Evolutionary conservation across 2,888 invertebrate genomes (phyloP).

Genomic region (Cataglyphis livida): DNA sequence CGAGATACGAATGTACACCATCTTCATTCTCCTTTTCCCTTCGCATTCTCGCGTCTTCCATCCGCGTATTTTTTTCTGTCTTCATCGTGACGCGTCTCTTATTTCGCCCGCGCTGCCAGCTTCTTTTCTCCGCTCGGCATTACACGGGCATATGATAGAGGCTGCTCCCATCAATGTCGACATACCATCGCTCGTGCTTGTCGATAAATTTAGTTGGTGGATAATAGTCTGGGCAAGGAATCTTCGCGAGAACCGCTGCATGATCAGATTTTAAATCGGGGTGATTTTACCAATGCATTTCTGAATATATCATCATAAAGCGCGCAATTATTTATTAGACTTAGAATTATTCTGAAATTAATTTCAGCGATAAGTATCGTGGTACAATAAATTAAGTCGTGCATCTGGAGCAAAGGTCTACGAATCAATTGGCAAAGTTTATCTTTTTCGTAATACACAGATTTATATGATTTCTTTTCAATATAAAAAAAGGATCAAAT

Average conservation of each 20-base stretch:
- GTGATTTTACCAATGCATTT: slow-evolving; percentile 38
- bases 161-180: slow-evolving; percentile 66
- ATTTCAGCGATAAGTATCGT: slow-evolving; percentile 35
- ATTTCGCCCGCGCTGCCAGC: slow-evolving; percentile 56
- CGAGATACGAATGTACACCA: neutral
- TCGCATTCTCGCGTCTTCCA: slow-evolving; percentile 39
- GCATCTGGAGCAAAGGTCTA: slow-evolving; percentile 23
- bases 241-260: neutral
- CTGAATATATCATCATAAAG: slow-evolving; percentile 16
- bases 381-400: slow-evolving; percentile 40
- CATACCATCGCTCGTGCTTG: slow-evolving; percentile 54
- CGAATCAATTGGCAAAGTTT: slow-evolving; percentile 20
- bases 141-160: slow-evolving; percentile 50
- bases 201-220: slow-evolving; percentile 69
- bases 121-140: slow-evolving; percentile 30
- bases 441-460: slow-evolving; percentile 9
- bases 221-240: slow-evolving; percentile 57
- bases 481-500: neutral
- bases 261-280: slow-evolving; percentile 64
- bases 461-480: neutral
- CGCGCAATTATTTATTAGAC: slow-evolving; percentile 33
- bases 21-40: slow-evolving; percentile 15
- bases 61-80: slow-evolving; percentile 39
- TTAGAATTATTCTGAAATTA: slow-evolving; percentile 33
- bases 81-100: slow-evolving; percentile 52